Evolutionary conservation across 2,797 vertebrate genomes (phyloP).

Genomic region (Poecile montanus): DNA sequence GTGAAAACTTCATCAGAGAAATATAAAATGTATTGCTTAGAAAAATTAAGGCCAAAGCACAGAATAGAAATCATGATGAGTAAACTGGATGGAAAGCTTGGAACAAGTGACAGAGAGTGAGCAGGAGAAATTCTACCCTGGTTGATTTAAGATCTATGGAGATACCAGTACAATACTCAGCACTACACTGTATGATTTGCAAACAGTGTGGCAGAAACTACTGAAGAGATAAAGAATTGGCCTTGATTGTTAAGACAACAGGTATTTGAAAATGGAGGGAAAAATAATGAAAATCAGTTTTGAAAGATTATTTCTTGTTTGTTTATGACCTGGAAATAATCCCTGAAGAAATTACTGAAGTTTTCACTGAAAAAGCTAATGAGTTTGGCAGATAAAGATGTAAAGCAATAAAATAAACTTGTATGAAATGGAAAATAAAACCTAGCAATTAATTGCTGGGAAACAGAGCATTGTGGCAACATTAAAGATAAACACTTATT

Average conservation of each 20-base stretch:
- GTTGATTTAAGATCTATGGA: background rate
- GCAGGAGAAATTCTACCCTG: background rate
- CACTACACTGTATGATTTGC: background rate
- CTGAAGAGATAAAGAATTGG: background rate
- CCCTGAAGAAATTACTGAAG: background rate
- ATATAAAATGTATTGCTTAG: background rate
- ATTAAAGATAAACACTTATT: background rate
- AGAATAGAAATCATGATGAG: background rate
- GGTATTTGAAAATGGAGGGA: background rate
- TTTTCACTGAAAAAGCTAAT: background rate
- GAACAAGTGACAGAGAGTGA: background rate
- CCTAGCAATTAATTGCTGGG: background rate
- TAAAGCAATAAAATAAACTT: background rate
- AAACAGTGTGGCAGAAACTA: background rate
- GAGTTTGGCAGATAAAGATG: background rate
- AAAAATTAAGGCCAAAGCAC: background rate
- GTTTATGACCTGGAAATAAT: background rate
- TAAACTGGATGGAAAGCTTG: background rate
- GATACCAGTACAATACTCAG: background rate
- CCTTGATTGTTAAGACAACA: background rate
- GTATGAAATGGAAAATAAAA: background rate
- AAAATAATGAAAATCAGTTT: background rate
- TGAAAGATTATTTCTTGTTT: background rate
- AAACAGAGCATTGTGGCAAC: background rate
- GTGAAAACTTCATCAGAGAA: background rate